Base-by-base conservation (phyloP, 2,888 invertebrate species). In the Apotomis turbidana region DNA sequence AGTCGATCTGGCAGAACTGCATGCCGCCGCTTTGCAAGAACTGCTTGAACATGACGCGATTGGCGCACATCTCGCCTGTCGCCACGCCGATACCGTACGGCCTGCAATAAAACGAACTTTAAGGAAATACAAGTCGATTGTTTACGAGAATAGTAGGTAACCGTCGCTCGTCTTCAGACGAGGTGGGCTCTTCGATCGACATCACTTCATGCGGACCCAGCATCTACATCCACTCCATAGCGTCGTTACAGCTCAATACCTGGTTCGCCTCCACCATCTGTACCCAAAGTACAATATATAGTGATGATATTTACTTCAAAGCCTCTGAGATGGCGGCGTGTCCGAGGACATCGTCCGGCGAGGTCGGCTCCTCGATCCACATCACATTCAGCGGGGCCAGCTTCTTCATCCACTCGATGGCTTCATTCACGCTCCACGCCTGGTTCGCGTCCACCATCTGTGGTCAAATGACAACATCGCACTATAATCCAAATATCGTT, bases 321-420 rank as follows among this genome's bases (percentile, higher is more conserved):
- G 96, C 97, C 83, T 96, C 94, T 0, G 97, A 94, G 76, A 98
- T 97, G 63, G 94, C 90, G 0, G 96, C 96, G 86, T 98, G 98
- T 0, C 98, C 98, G n/a, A 97, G 87, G 3, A 98, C 93, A 83
- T 98, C 98, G 85, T 98, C 98, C 0, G 98, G 98, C 3, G 97
- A 97, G 0, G 98, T 98, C 0, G 98, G 98, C 83, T 98, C 98
- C 87, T 98, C 98, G 71, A 98, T 98, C 98, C 98, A 98, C 68
- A 96, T 86, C 3, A 96, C 95, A 78, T 96, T 96, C 81, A 96
- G 96, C 55, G 95, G 94, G 0, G 96, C 95, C 72, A 98, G 87
- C 68, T 95, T 89, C 84, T 95, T 95, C 96, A 97, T 97, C 97
- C 98, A 98, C 10, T 95, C 95, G 72, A 98, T 97, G 0, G 98